These are phyloP conservation scores for Meandrina meandrites DNA, from an alignment of 92 coral and sea anemone genomes.

Conservation along the genomic window DNA sequence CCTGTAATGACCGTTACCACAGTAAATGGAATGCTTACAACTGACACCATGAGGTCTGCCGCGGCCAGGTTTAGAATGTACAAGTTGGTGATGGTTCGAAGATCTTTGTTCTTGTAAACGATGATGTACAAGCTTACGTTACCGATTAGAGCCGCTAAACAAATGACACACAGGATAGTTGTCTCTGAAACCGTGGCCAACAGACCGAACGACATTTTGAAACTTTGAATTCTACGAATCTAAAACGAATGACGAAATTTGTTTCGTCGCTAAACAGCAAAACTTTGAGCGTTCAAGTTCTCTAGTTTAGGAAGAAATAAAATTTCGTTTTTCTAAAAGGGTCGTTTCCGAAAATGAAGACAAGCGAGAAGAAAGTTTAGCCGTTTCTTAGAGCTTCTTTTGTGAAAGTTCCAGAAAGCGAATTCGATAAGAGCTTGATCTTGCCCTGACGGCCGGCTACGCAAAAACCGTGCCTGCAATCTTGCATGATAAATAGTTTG, in stretches of 20 bases:
- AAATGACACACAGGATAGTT: conserved; percentile 41
- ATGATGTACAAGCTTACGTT: conserved; percentile 56
- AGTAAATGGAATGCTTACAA: conserved; percentile 69
- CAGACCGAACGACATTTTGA: neutral
- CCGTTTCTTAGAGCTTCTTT: no score
- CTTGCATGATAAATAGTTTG: neutral
- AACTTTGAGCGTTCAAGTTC: neutral
- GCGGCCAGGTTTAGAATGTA: conserved; percentile 66
- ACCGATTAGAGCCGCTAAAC: conserved; percentile 57
- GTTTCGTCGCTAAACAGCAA: neutral
- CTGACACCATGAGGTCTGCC: conserved; percentile 72
- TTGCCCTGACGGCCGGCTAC: neutral
- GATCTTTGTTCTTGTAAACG: conserved; percentile 38
- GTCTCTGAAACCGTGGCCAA: conserved; percentile 31
- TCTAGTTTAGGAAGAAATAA: neutral
- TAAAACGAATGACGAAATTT: neutral
- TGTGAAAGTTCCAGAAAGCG: neutral
- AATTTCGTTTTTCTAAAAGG: no score
- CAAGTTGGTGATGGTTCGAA: conserved; percentile 60
- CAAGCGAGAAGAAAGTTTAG: neutral
- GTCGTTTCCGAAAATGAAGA: neutral
- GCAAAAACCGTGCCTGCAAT: neutral
- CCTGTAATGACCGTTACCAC: conserved; percentile 44
- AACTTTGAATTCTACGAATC: neutral
- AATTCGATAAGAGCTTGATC: neutral